Conservation (phyloP, 1,140 invertebrate genomes). For the Meteorus sp. region DNA sequence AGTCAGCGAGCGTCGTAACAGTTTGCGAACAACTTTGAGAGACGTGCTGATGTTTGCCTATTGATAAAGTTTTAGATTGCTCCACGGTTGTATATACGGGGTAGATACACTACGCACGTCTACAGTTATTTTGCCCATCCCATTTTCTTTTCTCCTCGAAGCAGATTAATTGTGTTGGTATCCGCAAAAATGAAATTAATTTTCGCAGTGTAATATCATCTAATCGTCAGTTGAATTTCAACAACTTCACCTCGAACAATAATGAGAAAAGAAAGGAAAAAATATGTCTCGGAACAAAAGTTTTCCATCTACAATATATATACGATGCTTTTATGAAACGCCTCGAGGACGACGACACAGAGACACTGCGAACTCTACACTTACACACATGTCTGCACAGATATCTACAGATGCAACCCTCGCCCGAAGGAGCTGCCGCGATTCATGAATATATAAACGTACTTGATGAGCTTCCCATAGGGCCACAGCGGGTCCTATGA, state of each 20-base stretch:
- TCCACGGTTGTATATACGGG: background rate
- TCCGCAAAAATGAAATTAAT: too few species aligned
- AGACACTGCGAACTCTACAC: background rate
- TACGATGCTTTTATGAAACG: background rate
- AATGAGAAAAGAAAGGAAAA: too few species aligned
- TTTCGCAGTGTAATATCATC: too few species aligned
- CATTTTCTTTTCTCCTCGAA: background rate
- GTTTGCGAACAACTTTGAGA: slow-evolving; percentile 22
- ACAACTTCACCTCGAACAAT: too few species aligned
- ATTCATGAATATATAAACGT: slow-evolving; percentile 54
- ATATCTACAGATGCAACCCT: too few species aligned
- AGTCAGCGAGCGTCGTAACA: slow-evolving; percentile 20
- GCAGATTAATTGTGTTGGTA: too few species aligned
- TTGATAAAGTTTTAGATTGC: slow-evolving; percentile 28
- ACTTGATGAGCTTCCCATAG: slow-evolving; percentile 41
- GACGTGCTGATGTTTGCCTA: slow-evolving; percentile 24
- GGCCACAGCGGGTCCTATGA: too few species aligned
- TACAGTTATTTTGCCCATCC: background rate
- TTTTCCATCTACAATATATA: slow-evolving; percentile 1
- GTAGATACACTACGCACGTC: too few species aligned
- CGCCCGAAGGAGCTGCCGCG: slow-evolving; percentile 32
- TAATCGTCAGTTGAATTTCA: too few species aligned
- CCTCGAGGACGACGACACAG: background rate
- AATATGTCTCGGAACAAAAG: too few species aligned
- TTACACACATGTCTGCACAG: slow-evolving; percentile 33